Base-by-base conservation (phyloP, 2,797 vertebrate species). In the Lacerta viridis region DNA sequence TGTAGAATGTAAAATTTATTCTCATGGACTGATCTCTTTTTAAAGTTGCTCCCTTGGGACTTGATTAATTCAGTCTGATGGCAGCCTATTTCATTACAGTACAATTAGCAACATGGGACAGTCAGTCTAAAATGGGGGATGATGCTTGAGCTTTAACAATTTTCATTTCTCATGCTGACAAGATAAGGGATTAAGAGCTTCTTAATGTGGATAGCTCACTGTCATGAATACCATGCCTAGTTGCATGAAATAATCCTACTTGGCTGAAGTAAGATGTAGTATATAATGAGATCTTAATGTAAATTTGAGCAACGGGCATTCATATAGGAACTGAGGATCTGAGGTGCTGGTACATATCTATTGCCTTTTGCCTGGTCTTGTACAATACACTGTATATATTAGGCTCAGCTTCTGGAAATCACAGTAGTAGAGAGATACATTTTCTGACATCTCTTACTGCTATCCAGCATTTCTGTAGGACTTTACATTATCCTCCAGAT, bases 151-250 rank as follows among this genome's bases (percentile, higher is more conserved):
- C 27, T 89, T 25, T 72, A 82, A 13, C 23, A 87, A 36, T 89
- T 92, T 88, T 89, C 83, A 83, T 39, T 90, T 87, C 55, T 82
- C 77, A 23, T 33, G 2, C 43, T 89, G n/a, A 71, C 41, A 84
- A 92, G 85, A 88, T 80, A 93, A 91, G 10, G 27, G 36, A 85
- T 93, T 88, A 75, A 88, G 94, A 92, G 6, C 61, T 91, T 83
- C 80, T 86, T 91, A 90, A 90, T 7, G 83, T 46, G 50, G 88
- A 83, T 86, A 36, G 41, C 20, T 91, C 61, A 80, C 27, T 46
- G 86, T 59, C 59, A 88, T 92, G 87, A 74, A n/a, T 72, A 5
- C 10, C 72, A 74, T 79, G 10, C 2, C 0, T 76, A 72, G 50
- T 75, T 25, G 80, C 83, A 92, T 80, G 23, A 78, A 78, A 86